phyloP scores from a whole-genome alignment of 2,113 vertebrate species.

The Mustela nigripes region DNA sequence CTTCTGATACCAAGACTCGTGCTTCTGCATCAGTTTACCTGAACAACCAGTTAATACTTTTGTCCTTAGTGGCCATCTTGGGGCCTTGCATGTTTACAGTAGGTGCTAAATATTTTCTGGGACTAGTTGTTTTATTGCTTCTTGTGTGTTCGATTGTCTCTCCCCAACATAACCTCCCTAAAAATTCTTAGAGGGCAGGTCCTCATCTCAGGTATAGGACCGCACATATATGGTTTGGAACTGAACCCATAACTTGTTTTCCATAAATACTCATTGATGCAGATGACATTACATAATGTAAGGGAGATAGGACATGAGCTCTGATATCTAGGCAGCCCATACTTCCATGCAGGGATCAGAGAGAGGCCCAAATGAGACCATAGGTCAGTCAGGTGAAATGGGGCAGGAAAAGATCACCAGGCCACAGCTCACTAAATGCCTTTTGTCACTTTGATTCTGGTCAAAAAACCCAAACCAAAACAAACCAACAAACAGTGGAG shows the following conservation, averaged over 20 bases:
- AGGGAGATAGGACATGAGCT: not conserved
- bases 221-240: not conserved
- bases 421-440: not conserved
- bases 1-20: not conserved
- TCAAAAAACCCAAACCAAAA: not conserved
- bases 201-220: not conserved
- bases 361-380: not conserved
- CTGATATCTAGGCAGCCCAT: not conserved
- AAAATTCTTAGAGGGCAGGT: not conserved
- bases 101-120: not conserved
- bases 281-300: not conserved
- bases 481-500: not conserved
- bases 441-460: not conserved
- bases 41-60: not conserved
- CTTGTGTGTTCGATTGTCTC: not conserved
- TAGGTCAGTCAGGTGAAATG: not conserved
- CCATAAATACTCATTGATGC: not conserved
- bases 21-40: not conserved
- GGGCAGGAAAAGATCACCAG: not conserved
- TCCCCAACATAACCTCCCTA: not conserved
- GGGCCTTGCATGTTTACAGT: not conserved
- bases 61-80: not conserved
- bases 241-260: not conserved
- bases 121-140: not conserved
- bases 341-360: not conserved